A percentile compares a stretch with the other conserved stretches of the same genome.
Conservation (phyloP, 2,113 vertebrate species). For the Thunnus thynnus region DNA sequence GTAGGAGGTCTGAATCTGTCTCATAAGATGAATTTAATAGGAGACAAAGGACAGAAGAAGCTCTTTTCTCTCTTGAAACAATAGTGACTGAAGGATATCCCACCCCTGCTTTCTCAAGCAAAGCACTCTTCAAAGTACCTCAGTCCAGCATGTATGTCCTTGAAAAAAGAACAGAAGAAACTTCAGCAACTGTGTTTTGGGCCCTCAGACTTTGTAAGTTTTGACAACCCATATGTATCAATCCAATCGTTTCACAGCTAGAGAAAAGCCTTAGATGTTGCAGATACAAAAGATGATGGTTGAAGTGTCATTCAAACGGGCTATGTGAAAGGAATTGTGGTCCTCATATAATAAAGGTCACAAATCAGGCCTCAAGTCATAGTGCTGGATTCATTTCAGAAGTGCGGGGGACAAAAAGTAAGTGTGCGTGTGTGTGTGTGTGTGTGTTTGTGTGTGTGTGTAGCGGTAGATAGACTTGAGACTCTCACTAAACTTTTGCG, state of each 20-base stretch:
- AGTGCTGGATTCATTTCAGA: too few relatives aligned
- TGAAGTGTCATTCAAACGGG: slow-evolving; percentile 26
- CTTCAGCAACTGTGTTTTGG: neutral
- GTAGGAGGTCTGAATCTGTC: slow-evolving; percentile 1
- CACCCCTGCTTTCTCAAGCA: neutral
- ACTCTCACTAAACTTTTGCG: too few relatives aligned
- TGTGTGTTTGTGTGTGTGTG: too few relatives aligned
- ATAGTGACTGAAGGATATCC: slow-evolving; percentile 28
- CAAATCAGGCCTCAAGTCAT: neutral
- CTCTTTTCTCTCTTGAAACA: slow-evolving; percentile 5
- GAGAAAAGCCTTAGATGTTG: slow-evolving; percentile 6
- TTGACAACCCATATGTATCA: slow-evolving; percentile 32
- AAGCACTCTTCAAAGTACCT: slow-evolving; percentile 3
- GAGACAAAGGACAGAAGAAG: slow-evolving; percentile 12
- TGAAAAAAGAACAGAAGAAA: slow-evolving; percentile 37
- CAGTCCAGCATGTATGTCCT: slow-evolving; percentile 28
- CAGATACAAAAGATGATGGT: neutral
- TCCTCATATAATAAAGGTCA: neutral
- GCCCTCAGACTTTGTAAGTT: neutral
- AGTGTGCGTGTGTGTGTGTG: too few relatives aligned
- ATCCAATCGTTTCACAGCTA: neutral
- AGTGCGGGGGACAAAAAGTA: too few relatives aligned
- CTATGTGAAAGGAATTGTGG: slow-evolving; percentile 10
- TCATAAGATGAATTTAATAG: neutral
- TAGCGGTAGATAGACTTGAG: too few relatives aligned